These are phyloP conservation scores for Caenorhabditis panamensis DNA, from an alignment of 2,888 invertebrate genomes.

Conservation along the genomic window DNA sequence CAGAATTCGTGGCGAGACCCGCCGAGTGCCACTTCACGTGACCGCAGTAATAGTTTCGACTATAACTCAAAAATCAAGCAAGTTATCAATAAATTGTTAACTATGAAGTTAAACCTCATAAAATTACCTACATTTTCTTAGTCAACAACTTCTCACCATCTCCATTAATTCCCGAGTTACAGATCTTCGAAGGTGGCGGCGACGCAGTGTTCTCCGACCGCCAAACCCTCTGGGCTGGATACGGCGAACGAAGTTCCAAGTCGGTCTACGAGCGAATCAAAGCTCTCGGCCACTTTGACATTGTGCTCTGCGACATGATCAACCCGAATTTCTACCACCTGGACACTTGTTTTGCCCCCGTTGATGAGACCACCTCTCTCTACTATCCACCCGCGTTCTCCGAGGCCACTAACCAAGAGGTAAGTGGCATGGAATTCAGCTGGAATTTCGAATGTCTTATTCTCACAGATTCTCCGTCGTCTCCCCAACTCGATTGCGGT, in stretches of 20 bases:
- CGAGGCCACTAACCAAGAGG: conserved; percentile 73
- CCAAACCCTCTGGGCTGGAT: conserved; percentile 80
- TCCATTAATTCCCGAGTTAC: too few relatives aligned
- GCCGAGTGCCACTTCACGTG: too few relatives aligned
- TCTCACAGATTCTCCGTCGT: conserved; percentile 76
- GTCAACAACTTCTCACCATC: too few relatives aligned
- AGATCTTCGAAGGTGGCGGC: conserved; percentile 79
- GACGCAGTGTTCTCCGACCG: conserved; percentile 80
- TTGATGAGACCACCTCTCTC: conserved; percentile 76
- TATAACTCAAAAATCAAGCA: too few relatives aligned
- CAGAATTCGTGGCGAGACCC: too few relatives aligned
- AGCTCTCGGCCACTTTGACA: conserved; percentile 75
- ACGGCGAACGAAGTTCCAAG: conserved; percentile 76
- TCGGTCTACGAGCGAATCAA: conserved; percentile 75
- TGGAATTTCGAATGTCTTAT: too few relatives aligned
- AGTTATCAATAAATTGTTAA: too few relatives aligned
- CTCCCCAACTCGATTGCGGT: conserved; percentile 80
- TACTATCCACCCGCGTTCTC: conserved; percentile 80
- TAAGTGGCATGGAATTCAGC: too few relatives aligned
- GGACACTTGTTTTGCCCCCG: conserved; percentile 81
- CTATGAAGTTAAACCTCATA: too few relatives aligned
- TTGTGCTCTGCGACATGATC: conserved; percentile 76
- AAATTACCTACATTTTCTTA: too few relatives aligned
- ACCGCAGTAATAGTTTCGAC: too few relatives aligned
- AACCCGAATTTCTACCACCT: conserved; percentile 80